A percentile compares a stretch with the other conserved stretches of the same genome.
Evolutionary conservation across 2,888 invertebrate species (phyloP).

Genomic region (Eristalis pertinax): DNA sequence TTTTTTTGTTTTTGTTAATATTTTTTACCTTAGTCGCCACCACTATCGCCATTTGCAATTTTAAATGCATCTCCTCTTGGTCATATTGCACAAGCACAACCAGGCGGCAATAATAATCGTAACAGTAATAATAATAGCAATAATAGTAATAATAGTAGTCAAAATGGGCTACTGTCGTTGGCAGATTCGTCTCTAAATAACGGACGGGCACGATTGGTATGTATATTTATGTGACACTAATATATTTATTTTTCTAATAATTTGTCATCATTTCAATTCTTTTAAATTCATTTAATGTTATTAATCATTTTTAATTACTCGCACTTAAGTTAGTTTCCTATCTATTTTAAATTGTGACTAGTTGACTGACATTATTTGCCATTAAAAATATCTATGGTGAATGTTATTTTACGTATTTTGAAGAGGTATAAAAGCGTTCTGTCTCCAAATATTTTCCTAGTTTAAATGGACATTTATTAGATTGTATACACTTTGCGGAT

Average conservation of each 20-base stretch:
- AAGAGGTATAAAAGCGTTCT: neutral
- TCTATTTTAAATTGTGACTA: neutral
- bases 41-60: conserved; percentile 75
- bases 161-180: conserved; percentile 75
- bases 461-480: no score
- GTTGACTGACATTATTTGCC: neutral
- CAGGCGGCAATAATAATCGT: conserved; percentile 65
- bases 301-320: conserved; percentile 12
- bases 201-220: conserved; percentile 76
- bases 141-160: conserved; percentile 54
- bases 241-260: conserved; percentile 21
- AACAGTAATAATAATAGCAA: conserved; percentile 60
- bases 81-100: conserved; percentile 74
- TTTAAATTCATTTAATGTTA: conserved; percentile 4
- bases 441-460: no score
- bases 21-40: conserved; percentile 73
- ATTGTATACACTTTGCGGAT: no score
- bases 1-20: conserved; percentile 56
- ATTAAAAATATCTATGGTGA: neutral
- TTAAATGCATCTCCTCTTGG: conserved; percentile 75
- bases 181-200: conserved; percentile 73
- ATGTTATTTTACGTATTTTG: no score
- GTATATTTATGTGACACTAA: conserved; percentile 54
- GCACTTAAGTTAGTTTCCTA: conserved; percentile 3
- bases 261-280: conserved; percentile 6